Evolutionary conservation across 2,113 vertebrate genomes (phyloP), one percentile per base, ranked within the genome.

Genomic region (Hoplias malabaricus): DNA sequence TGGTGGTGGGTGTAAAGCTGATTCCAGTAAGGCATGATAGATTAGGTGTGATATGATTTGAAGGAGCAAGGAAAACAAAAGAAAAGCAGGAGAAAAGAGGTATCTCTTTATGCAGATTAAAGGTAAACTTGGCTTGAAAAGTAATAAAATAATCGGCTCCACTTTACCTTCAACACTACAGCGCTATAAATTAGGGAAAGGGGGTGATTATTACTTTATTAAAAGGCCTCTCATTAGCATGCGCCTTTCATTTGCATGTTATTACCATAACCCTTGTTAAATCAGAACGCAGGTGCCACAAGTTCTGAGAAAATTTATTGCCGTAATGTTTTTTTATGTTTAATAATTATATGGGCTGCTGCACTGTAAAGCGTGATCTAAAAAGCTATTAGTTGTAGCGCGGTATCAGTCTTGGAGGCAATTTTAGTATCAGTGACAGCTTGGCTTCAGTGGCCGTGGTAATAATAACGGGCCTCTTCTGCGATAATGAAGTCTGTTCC

Each of bases 401-500:
- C 27, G 69, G n/a, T 31, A 11, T 61, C 70, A 36, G 27, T 40
- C 56, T 43, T 31, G 27, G 31, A 46, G 56, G 54, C 38, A 73
- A 73, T 73, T 66, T 66, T 40, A 19, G 33, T 25, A 31, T 77
- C 40, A 25, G 13, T 48, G 42, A 69, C 66, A 62, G 48, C 16
- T 33, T 38, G 59, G 12, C 42, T 40, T 63, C 54, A 21, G 56
- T 69, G 62, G 48, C 73, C 69, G 61, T 14, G 70, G 73, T 80
- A 83, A 76, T 73, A 71, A 83, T 54, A 69, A 73, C 61, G 61
- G 77, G 68, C 69, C 66, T 75, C 81, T 13, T 70, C 53, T 69
- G 73, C 46, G 73, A 76, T 83, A 77, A 83, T 69, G 70, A 83
- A 65, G 70, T 76, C 81, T 70, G 76, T 57, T 54, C 36, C 71